Percentiles rank a stretch among this genome's conserved stretches.
Conservation (phyloP, 2,888 invertebrate genomes). For the Drosophila rellima region DNA sequence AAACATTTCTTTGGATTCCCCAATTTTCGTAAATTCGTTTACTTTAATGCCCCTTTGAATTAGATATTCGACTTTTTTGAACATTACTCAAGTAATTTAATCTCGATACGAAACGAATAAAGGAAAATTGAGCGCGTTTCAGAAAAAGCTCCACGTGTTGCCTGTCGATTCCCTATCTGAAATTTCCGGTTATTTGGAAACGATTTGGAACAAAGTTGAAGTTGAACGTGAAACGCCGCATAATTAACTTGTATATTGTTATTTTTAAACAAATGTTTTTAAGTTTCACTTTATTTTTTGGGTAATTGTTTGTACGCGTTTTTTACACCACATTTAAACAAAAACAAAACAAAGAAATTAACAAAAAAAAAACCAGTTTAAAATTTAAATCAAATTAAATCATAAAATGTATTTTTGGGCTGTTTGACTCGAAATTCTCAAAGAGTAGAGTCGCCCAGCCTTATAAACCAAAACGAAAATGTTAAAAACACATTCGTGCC, state of each 20-base stretch:
- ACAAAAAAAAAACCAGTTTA: conserved; percentile 46
- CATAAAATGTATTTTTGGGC: conserved; percentile 42
- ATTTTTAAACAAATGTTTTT: conserved; percentile 42
- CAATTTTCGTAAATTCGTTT: not conserved
- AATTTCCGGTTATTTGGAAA: conserved; percentile 13
- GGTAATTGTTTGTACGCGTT: conserved; percentile 66
- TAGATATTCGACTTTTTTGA: conserved; percentile 24
- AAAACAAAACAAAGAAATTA: conserved; percentile 15
- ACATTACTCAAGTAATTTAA: conserved; percentile 28
- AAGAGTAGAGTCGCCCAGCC: conserved; percentile 56
- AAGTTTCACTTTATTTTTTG: conserved; percentile 60
- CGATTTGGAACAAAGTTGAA: not conserved
- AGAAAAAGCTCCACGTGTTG: not conserved
- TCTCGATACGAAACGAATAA: conserved; percentile 20
- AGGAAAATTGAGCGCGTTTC: conserved; percentile 16
- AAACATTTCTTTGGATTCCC: not conserved
- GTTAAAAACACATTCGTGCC: conserved; percentile 79
- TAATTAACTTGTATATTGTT: conserved; percentile 35
- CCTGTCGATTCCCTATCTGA: not conserved
- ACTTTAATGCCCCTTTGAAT: not conserved
- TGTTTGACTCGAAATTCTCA: conserved; percentile 54
- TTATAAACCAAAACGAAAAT: conserved; percentile 42
- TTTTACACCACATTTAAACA: conserved; percentile 54
- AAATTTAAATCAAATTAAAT: conserved; percentile 47
- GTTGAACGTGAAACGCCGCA: conserved; percentile 8